These are phyloP conservation scores for Diogma glabrata DNA, from an alignment of 2,888 invertebrate species.

Conservation along the genomic window DNA sequence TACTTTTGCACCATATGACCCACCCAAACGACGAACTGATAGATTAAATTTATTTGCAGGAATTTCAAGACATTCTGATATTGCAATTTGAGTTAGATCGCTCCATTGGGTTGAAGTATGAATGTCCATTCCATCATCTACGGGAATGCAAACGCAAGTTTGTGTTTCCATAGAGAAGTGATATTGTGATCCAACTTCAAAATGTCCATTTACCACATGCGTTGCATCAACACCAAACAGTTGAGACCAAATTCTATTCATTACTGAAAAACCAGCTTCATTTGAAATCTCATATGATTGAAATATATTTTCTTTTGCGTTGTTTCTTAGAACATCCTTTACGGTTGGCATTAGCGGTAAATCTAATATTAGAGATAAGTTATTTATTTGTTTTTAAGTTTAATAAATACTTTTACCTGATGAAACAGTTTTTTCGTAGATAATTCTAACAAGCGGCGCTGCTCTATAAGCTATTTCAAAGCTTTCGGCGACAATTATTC, in stretches of 20 bases:
- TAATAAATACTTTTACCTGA: no score
- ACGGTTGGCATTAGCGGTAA: no score
- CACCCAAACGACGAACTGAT: slow-evolving; percentile 61
- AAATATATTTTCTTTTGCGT: no score
- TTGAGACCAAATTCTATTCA: no score
- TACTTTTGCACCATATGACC: slow-evolving; percentile 40
- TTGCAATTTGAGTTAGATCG: slow-evolving; percentile 42
- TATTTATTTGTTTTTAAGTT: no score
- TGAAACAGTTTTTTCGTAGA: slow-evolving; percentile 28
- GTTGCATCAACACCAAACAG: no score
- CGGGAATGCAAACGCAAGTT: slow-evolving; percentile 46
- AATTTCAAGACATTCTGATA: slow-evolving; percentile 44
- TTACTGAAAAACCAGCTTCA: no score
- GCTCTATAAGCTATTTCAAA: slow-evolving; percentile 43
- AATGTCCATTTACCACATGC: no score
- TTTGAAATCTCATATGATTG: no score
- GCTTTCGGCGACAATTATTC: slow-evolving; percentile 48
- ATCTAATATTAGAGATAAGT: no score
- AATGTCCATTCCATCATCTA: slow-evolving; percentile 57
- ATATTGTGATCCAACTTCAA: slow-evolving; percentile 47
- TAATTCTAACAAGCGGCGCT: slow-evolving; percentile 41
- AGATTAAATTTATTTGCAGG: slow-evolving; percentile 38
- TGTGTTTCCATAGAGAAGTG: slow-evolving; percentile 62
- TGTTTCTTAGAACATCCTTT: no score
- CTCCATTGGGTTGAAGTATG: slow-evolving; percentile 48